A percentile compares a stretch with the other conserved stretches of the same genome.
phyloP scores from a whole-genome alignment of 2,888 invertebrate genomes.

The Diadegma fenestrale region DNA sequence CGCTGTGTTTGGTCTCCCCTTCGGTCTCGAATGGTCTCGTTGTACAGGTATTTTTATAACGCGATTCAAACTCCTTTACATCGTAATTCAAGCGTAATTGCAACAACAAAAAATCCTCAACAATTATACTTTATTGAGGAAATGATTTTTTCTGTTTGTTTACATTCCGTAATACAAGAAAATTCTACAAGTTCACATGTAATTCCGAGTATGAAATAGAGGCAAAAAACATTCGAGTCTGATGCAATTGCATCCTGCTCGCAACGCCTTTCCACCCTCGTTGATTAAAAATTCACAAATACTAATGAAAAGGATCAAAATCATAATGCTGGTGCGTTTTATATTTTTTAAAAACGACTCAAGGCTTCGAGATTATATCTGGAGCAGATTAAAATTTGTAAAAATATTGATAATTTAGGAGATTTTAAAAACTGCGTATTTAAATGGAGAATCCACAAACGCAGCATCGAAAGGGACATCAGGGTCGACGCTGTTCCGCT shows the following conservation, averaged over 20 bases:
- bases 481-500: background rate
- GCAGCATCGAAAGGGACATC: background rate
- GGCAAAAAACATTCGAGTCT: background rate
- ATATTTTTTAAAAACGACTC: too few relatives aligned
- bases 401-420: background rate
- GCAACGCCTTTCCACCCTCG: background rate
- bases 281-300: background rate
- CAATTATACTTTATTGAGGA: slow-evolving; percentile 16
- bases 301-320: background rate
- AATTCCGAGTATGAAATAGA: background rate
- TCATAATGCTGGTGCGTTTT: background rate
- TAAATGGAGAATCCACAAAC: background rate
- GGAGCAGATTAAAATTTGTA: background rate
- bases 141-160: background rate
- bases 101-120: background rate
- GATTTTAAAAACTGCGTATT: background rate
- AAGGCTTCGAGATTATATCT: background rate
- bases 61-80: slow-evolving; percentile 6
- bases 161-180: background rate
- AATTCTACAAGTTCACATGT: background rate
- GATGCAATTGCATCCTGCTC: background rate
- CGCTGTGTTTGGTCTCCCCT: slow-evolving; percentile 50
- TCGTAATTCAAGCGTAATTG: slow-evolving; percentile 14
- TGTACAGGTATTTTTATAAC: slow-evolving; percentile 22
- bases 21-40: slow-evolving; percentile 2